Evolutionary conservation across 2,888 invertebrate species (phyloP), one percentile per base, ranked within the genome.

Genomic region (Agapetus fuscipes): DNA sequence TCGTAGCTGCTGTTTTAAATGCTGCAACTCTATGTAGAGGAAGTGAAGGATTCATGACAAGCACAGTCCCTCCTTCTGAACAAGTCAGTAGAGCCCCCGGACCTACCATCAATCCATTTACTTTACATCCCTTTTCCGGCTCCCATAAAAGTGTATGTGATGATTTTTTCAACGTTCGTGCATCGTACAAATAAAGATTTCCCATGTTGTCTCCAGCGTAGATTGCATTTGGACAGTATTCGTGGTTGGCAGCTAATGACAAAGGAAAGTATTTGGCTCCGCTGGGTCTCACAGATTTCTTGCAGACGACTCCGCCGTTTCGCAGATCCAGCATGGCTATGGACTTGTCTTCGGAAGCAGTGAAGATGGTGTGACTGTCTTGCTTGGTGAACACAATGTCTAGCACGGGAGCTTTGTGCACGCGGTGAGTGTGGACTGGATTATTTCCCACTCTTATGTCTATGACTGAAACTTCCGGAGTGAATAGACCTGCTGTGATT

Each of bases 261-360:
- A 48, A 24, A 20, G 44, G 40, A 27, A 37, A 44, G 20, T 6
- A 4, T 20, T 9, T 4, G 4, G 20, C 4, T 6, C 9, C 9
- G 4, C 9, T 20, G 20, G 5, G 4, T 4, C 20, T 66, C 17
- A 62, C 61, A 11, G 39, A 24, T 50, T 62, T 62, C 50, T 48
- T 60, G 41, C 56, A 52, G 39, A 72, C 42, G 4, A 64, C 53
- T 53, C 64, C 65, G 13, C 69, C 64, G 25, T 72, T 68, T 34
- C 66, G 64, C 53, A 62, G 64, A 52, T 77, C 76, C 64, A 67
- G 76, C 25, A 75, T 55, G 17, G 71, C 66, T 45, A 76, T 58
- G 3, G 72, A 71, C 54, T 62, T 71, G 46, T 76, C 76, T 50
- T 76, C 75, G 48, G 76, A 75, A 2, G 73, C 63, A 13, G 76